Evolutionary conservation across 1,140 invertebrate species (phyloP).

Genomic region (Anthonomus grandis): DNA sequence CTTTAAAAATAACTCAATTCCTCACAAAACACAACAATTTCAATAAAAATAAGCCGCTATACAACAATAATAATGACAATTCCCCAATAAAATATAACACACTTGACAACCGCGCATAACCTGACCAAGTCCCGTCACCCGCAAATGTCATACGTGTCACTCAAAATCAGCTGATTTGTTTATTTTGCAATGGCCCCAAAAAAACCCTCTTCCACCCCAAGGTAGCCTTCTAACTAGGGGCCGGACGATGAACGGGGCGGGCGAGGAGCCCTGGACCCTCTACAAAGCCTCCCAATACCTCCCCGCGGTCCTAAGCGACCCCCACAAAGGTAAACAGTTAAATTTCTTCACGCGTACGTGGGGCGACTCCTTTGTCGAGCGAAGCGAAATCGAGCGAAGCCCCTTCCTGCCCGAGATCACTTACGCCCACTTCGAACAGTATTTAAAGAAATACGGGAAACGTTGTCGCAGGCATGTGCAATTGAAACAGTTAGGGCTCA

Average conservation of each 20-base stretch:
- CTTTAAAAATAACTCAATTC: too few species aligned
- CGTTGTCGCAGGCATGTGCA: conserved; percentile 58
- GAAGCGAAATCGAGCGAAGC: conserved; percentile 69
- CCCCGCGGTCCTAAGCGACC: conserved; percentile 95
- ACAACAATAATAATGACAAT: too few species aligned
- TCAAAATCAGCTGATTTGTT: too few species aligned
- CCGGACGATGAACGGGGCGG: conserved; percentile 12
- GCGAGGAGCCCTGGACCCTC: conserved; percentile 66
- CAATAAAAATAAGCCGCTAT: too few species aligned
- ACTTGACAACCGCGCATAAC: too few species aligned
- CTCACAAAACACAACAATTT: too few species aligned
- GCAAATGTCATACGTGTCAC: too few species aligned
- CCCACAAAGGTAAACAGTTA: conserved; percentile 80
- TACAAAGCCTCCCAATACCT: conserved; percentile 89
- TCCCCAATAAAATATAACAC: too few species aligned
- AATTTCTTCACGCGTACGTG: conserved; percentile 97
- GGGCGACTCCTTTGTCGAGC: conserved; percentile 93
- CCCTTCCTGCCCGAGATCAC: conserved; percentile 79
- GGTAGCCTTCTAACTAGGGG: too few species aligned
- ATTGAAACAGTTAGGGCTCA: conserved; percentile 44
- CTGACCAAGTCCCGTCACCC: too few species aligned
- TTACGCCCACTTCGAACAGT: conserved; percentile 81
- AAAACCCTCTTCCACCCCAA: too few species aligned
- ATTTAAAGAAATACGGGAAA: conserved; percentile 74
- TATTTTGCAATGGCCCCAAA: too few species aligned